These are phyloP conservation scores for Phyllopteryx taeniolatus DNA, from an alignment of 2,113 vertebrate species.

Conservation along the genomic window DNA sequence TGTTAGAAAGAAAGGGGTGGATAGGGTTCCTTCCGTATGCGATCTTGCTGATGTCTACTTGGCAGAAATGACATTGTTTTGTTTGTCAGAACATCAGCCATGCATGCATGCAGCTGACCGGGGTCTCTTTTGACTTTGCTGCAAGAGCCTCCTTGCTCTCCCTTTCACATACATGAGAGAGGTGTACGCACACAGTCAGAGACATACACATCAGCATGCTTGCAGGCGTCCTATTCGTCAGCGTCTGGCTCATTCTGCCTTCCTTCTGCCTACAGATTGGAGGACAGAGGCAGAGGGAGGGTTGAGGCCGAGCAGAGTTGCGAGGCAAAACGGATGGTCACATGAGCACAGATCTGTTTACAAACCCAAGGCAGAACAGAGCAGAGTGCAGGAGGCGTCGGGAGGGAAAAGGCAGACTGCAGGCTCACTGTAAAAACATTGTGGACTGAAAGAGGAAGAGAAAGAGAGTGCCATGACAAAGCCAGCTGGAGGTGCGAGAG, in stretches of 20 bases:
- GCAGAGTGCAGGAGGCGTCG: conserved; percentile 29
- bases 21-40: not conserved
- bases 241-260: conserved; percentile 59
- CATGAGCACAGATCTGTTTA: conserved; percentile 83
- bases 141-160: conserved; percentile 54
- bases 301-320: conserved; percentile 69
- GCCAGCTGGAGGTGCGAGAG: conserved; percentile 63
- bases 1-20: not conserved
- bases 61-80: conserved; percentile 50
- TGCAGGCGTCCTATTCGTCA: conserved; percentile 57
- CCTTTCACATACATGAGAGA: conserved; percentile 47
- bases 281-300: conserved; percentile 61
- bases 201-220: conserved; percentile 50
- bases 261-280: conserved; percentile 67
- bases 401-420: conserved; percentile 37
- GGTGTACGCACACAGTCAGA: conserved; percentile 32
- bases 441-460: conserved; percentile 52
- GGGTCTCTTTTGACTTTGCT: conserved; percentile 64
- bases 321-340: conserved; percentile 81
- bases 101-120: conserved; percentile 44
- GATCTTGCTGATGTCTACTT: conserved; percentile 34
- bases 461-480: conserved; percentile 62
- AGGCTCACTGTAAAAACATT: conserved; percentile 43
- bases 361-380: conserved; percentile 72
- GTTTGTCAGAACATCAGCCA: conserved; percentile 61